Percentiles rank a stretch among this genome's conserved stretches.
phyloP scores from a whole-genome alignment of 1,140 invertebrate species.

The Tetragnatha versicolor region DNA sequence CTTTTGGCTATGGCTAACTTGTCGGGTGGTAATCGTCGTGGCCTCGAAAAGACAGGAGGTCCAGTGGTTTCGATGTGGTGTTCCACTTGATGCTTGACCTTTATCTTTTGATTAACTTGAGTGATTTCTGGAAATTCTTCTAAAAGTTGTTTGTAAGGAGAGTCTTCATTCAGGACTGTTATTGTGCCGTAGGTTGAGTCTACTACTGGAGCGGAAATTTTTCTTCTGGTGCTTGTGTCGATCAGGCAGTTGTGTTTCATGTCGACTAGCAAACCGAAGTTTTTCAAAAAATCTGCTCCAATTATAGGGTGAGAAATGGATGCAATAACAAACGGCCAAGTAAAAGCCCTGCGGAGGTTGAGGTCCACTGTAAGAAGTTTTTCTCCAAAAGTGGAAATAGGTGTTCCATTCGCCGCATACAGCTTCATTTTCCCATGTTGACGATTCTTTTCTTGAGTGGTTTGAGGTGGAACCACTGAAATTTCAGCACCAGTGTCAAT shows the following conservation, averaged over 20 bases:
- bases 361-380: background rate
- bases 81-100: conserved; percentile 16
- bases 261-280: background rate
- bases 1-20: conserved; percentile 43
- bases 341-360: background rate
- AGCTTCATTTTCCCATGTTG: background rate
- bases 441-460: background rate
- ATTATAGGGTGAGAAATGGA: background rate
- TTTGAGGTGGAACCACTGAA: background rate
- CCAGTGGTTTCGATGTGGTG: conserved; percentile 42
- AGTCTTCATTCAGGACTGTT: background rate
- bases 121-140: too few species aligned
- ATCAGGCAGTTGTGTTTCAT: background rate
- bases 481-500: background rate
- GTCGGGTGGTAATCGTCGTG: conserved; percentile 32
- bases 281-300: background rate
- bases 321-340: background rate
- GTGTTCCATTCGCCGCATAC: background rate
- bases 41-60: background rate
- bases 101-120: too few species aligned
- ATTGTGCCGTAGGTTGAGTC: background rate
- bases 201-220: too few species aligned
- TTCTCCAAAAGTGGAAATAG: background rate
- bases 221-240: too few species aligned
- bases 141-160: background rate